Evolutionary conservation across 2,888 invertebrate genomes (phyloP).

Genomic region (Muschampia plurimacula): DNA sequence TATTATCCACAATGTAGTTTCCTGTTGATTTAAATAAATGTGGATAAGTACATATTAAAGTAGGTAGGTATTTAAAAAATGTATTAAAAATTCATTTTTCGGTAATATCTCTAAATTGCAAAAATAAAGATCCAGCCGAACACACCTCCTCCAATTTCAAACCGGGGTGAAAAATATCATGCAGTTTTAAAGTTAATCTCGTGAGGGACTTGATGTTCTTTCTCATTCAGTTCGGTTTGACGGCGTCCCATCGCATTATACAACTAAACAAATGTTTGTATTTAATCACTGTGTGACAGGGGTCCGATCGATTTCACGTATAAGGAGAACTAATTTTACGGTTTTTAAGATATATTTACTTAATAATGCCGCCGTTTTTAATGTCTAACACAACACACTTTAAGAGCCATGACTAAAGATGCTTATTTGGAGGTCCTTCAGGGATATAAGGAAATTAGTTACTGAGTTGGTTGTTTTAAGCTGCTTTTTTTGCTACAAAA

Average conservation of each 20-base stretch:
- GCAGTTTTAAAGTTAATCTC: too few species aligned
- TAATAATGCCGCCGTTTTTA: constrained; percentile 32
- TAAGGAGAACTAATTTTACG: constrained; percentile 57
- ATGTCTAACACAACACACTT: constrained; percentile 23
- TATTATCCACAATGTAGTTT: too few species aligned
- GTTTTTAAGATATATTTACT: constrained; percentile 52
- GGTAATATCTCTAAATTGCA: too few species aligned
- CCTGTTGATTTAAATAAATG: too few species aligned
- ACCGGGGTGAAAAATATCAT: too few species aligned
- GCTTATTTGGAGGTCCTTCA: constrained; percentile 12
- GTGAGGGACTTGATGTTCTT: too few species aligned
- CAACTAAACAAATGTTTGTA: constrained; percentile 57
- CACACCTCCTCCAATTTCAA: too few species aligned
- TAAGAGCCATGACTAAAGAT: constrained; percentile 43
- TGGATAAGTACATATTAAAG: too few species aligned
- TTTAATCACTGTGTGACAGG: constrained; percentile 59
- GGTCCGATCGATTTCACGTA: constrained; percentile 51
- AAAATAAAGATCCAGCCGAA: too few species aligned
- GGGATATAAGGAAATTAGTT: not conserved
- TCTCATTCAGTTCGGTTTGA: constrained; percentile 47
- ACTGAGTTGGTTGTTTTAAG: not conserved
- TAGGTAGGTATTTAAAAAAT: too few species aligned
- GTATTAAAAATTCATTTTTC: too few species aligned
- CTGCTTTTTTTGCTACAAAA: too few species aligned
- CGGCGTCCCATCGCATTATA: constrained; percentile 44